phyloP scores from a whole-genome alignment of 1,140 invertebrate genomes.

The Plectrocnemia conspersa region DNA sequence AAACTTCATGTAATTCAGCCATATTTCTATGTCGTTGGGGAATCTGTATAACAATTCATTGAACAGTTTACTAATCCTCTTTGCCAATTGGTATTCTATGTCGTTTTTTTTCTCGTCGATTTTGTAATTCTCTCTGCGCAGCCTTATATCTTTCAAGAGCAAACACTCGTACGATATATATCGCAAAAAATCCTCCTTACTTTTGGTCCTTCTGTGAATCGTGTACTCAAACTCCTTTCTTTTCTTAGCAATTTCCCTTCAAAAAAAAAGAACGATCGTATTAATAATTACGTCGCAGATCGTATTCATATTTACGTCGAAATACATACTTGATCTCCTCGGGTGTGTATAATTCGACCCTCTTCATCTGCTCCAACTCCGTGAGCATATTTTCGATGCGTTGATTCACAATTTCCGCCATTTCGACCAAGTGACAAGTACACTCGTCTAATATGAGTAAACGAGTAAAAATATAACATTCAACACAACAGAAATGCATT shows the following conservation, averaged over 20 bases:
- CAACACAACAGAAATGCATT: conserved; percentile 1
- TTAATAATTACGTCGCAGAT: too few species aligned
- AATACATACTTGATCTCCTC: conserved; percentile 60
- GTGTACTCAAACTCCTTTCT: conserved; percentile 67
- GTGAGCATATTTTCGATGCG: conserved; percentile 67
- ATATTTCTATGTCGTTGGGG: conserved; percentile 64
- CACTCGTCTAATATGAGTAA: neutral
- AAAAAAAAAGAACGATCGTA: conserved; percentile 36
- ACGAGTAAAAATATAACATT: conserved; percentile 5
- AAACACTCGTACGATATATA: conserved; percentile 70
- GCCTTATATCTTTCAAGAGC: conserved; percentile 60
- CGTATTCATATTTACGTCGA: conserved; percentile 22
- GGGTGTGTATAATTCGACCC: conserved; percentile 60
- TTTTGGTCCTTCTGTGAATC: conserved; percentile 61
- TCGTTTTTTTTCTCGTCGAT: conserved; percentile 59
- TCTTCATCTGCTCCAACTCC: conserved; percentile 67
- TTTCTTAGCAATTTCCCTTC: conserved; percentile 63
- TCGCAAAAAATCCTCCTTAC: conserved; percentile 65
- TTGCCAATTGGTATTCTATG: conserved; percentile 61
- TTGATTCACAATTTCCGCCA: conserved; percentile 73
- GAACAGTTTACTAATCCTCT: conserved; percentile 62
- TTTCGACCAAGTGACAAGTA: conserved; percentile 41
- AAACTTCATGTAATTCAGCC: conserved; percentile 69
- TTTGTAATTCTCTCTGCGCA: conserved; percentile 53
- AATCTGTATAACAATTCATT: conserved; percentile 58